Base-by-base conservation (phyloP, 2,797 vertebrate species). In the Ficedula albicollis region DNA sequence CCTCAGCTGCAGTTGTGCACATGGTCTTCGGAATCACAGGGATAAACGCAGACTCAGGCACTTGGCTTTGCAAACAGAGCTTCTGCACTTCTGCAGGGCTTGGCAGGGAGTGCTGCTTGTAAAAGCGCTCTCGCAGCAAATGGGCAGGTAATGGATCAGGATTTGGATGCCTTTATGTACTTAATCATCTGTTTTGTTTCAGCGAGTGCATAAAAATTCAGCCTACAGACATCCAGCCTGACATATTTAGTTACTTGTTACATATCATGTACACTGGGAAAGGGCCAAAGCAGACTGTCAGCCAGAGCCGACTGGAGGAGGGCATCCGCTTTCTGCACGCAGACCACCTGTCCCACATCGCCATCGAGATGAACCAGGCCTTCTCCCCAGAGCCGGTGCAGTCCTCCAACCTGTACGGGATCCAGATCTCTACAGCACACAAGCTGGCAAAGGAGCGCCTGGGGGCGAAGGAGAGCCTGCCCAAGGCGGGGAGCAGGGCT, bases 151-250 rank as follows among this genome's bases (percentile, higher is more conserved):
- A 73, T 88, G 84, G 92, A 55, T 74, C 27, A 15, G 58, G 34
- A 36, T 69, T 64, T 76, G 60, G 77, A 58, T 84, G 46, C 38
- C 55, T 30, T 7, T 27, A 44, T 77, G 82, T 87, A 52, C 64
- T 78, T 95, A 89, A 92, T 97, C 58, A 54, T 88, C 43, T 96
- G 63, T 94, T 95, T 96, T 96, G 51, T 97, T 98, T 96, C 98
- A 99, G 99, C 9, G 99, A 99, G 95, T 99, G 99, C 94, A 99
- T 99, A 97, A 99, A 99, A 98, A 99, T 99, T 95, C 99, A 99
- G 96, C 99, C 99, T 66, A 98, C 98, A 8, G 99, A 99, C 97
- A 99, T 99, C 97, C 99, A 99, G 94, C 99, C 99, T 1, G 99
- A 99, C 82, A 99, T 99, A 91, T 99, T 99, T 98, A 99, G 99